Conservation (phyloP, 2,797 vertebrate genomes). For the Hapalemur alaotrensis region DNA sequence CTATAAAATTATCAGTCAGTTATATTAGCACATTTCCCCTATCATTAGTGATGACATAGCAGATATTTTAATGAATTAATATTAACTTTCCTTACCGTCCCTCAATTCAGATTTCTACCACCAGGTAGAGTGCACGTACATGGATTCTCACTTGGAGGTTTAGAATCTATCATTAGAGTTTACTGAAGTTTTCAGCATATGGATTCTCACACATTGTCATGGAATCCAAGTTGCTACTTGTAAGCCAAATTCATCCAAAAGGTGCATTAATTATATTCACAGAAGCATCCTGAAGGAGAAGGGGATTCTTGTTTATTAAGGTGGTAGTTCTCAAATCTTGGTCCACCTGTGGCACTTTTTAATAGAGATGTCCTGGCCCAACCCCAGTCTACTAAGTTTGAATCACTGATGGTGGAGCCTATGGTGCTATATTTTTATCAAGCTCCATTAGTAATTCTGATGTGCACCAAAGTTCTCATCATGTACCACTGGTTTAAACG, state of each 20-base stretch:
- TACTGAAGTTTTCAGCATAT: background rate
- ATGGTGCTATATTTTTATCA: background rate
- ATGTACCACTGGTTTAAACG: background rate
- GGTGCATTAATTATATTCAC: background rate
- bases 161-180: background rate
- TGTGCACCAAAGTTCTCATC: background rate
- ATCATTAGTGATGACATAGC: background rate
- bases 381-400: no score
- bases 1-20: background rate
- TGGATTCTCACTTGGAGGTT: background rate
- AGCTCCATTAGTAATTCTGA: background rate
- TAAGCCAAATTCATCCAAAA: background rate
- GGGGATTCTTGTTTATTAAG: background rate
- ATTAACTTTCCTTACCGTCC: background rate
- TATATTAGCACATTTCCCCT: background rate
- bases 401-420: background rate
- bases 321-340: background rate
- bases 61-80: conserved; percentile 6
- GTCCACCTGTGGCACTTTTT: background rate
- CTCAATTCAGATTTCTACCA: conserved; percentile 2
- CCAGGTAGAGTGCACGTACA: background rate
- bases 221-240: background rate
- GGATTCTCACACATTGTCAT: background rate
- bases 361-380: background rate
- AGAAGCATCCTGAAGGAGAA: background rate